Evolutionary conservation across 2,888 invertebrate species (phyloP), one percentile per base, ranked within the genome.

Genomic region (Heterodera filipjevi): DNA sequence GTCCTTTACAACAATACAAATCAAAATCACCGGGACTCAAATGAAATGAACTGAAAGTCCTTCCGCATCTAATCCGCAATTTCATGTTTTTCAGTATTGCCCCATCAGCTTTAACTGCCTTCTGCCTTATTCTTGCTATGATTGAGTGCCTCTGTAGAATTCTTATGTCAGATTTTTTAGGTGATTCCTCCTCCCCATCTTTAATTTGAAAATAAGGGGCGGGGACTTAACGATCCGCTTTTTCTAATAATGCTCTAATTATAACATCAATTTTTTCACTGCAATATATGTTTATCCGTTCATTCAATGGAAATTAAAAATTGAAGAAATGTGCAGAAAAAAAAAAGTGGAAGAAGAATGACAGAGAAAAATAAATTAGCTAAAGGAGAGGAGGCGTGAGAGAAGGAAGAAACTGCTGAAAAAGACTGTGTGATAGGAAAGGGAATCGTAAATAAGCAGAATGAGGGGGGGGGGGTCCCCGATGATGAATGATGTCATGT

Each of bases 1-100:
- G 81, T 71, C 83, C 83, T 14, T 75, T 83, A 16, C 46, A 35
- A 30, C 66, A 30, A 3, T 32, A 59, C 5, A 66, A 75, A 75
- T 75, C 75, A 32, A 75, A 75, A 75, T 75, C 75, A n/a, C 75
- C 75, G 22, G 75, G 68, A 39, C 30, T 32, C 30, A 75, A 75
- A 73, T 73, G 35, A 73, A 32, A 32, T 10, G 32, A n/a, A 32
- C 16, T 19, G 27, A 10, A 19, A 3, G 22, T n/a, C 33, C 10
- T 22, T 27, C 59, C n/a, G 1, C 10, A 27, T n/a, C n/a, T n/a
- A 59, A 59, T 59, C 8, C n/a, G n/a, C 19, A 30, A 59, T 27
- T 0, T 49, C 6, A 5, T 19, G 27, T 1, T n/a, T 22, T 5
- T 59, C 12, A 33, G 22, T 59, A n/a, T n/a, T n/a, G n/a, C 27